These are phyloP conservation scores for Clytia hemisphaerica DNA, from an alignment of 30 jellyfish, hydroid and myxozoan genomes.

Conservation along the genomic window DNA sequence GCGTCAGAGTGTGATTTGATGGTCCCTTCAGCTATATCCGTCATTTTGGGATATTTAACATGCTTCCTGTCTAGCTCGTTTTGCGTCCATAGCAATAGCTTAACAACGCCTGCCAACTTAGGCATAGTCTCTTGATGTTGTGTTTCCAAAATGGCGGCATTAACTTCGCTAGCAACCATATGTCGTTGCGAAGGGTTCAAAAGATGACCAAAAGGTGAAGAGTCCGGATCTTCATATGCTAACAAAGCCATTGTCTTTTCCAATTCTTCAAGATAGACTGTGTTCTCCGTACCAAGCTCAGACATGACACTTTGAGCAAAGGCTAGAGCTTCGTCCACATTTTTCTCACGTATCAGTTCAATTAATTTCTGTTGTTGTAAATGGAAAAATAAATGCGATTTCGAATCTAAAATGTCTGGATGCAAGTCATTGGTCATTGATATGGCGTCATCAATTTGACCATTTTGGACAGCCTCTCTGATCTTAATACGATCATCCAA, in stretches of 20 bases:
- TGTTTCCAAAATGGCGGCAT: conserved; percentile 87
- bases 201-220: conserved; percentile 84
- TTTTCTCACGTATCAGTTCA: conserved; percentile 70
- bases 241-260: conserved; percentile 91
- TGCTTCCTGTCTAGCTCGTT: conserved; percentile 70
- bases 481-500: conserved; percentile 71
- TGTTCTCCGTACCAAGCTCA: conserved; percentile 70
- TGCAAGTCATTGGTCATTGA: conserved; percentile 58
- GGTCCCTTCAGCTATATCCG: conserved; percentile 65
- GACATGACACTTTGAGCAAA: conserved; percentile 87
- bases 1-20: conserved; percentile 30
- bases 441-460: conserved; percentile 77
- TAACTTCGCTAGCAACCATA: conserved; percentile 86
- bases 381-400: conserved; percentile 72
- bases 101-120: conserved; percentile 60
- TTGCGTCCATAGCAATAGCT: conserved; percentile 83
- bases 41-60: conserved; percentile 78
- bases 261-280: conserved; percentile 60
- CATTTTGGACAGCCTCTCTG: conserved; percentile 84
- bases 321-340: conserved; percentile 70
- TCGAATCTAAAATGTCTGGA: conserved; percentile 81
- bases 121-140: conserved; percentile 89
- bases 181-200: conserved; percentile 73
- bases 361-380: conserved; percentile 90
- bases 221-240: conserved; percentile 81